Evolutionary conservation across 2,888 invertebrate species (phyloP).

Genomic region (Malachius bipustulatus): DNA sequence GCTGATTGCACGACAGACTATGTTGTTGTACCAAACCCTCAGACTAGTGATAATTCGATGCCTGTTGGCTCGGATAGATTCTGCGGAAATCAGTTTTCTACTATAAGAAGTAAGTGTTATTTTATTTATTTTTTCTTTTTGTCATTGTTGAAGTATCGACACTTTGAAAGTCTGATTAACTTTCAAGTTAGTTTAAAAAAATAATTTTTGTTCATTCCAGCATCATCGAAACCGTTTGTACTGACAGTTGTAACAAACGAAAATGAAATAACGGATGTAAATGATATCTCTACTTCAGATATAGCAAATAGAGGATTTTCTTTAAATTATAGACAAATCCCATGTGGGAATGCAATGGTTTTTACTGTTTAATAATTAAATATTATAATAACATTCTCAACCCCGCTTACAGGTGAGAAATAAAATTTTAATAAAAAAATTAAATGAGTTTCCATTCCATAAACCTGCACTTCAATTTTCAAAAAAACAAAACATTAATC

Average conservation of each 20-base stretch:
- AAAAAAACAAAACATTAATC: no score
- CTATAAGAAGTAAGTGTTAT: conserved; percentile 47
- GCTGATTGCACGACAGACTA: conserved; percentile 57
- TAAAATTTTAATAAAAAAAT: no score
- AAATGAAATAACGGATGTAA: conserved; percentile 8
- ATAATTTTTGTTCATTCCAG: conserved; percentile 17
- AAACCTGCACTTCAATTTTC: no score
- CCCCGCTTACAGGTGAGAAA: no score
- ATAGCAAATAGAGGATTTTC: conserved; percentile 25
- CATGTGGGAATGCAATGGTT: conserved; percentile 3
- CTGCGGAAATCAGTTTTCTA: conserved; percentile 58
- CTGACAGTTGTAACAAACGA: conserved; percentile 25
- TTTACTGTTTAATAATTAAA: no score
- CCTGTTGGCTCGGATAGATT: conserved; percentile 50
- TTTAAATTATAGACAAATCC: conserved; percentile 17
- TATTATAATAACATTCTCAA: no score
- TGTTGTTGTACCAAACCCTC: conserved; percentile 61
- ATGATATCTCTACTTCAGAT: conserved; percentile 21
- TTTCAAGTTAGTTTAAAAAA: neutral
- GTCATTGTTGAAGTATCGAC: no score
- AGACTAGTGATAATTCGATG: conserved; percentile 29
- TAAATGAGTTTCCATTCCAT: no score
- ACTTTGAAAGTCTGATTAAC: no score
- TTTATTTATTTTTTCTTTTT: neutral
- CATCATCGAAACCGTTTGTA: conserved; percentile 24